A percentile compares a stretch with the other conserved stretches of the same genome.
phyloP scores from a whole-genome alignment of 1,140 invertebrate genomes.

The Neodiprion fabricii region DNA sequence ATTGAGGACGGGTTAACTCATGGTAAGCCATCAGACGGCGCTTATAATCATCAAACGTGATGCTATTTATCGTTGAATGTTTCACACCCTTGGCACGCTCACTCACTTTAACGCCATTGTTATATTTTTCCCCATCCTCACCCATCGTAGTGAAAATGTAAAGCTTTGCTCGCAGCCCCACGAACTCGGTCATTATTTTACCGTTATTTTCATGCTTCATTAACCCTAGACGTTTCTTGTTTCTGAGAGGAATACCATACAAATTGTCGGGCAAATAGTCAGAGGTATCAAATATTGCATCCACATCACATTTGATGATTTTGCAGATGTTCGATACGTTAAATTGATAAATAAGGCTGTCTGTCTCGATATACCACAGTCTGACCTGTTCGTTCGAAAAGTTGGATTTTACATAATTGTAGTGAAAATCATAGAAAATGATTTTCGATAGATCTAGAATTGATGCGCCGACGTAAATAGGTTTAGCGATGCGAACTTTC shows the following conservation, averaged over 20 bases:
- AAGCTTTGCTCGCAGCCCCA: no score
- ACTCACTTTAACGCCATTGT: no score
- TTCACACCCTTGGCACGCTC: not conserved
- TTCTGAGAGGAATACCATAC: constrained; percentile 20
- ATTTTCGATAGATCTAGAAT: constrained; percentile 37
- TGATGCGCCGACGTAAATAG: constrained; percentile 32
- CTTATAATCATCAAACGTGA: constrained; percentile 18
- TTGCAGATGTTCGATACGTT: constrained; percentile 39
- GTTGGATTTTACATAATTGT: constrained; percentile 33
- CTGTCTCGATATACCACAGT: constrained; percentile 53
- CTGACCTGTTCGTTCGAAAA: constrained; percentile 29
- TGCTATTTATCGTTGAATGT: constrained; percentile 16
- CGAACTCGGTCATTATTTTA: no score
- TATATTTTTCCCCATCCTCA: constrained; percentile 22
- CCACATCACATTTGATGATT: constrained; percentile 33
- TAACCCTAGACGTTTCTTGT: constrained; percentile 1
- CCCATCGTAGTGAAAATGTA: constrained; percentile 23
- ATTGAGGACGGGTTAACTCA: not conserved
- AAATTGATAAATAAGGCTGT: constrained; percentile 52
- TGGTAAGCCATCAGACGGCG: not conserved
- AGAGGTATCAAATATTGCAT: constrained; percentile 39
- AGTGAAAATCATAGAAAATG: constrained; percentile 41
- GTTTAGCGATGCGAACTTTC: constrained; percentile 33
- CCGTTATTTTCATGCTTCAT: no score
- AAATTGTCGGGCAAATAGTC: constrained; percentile 31